Conservation (phyloP, 2,113 vertebrate genomes). For the Semnornis frantzii region DNA sequence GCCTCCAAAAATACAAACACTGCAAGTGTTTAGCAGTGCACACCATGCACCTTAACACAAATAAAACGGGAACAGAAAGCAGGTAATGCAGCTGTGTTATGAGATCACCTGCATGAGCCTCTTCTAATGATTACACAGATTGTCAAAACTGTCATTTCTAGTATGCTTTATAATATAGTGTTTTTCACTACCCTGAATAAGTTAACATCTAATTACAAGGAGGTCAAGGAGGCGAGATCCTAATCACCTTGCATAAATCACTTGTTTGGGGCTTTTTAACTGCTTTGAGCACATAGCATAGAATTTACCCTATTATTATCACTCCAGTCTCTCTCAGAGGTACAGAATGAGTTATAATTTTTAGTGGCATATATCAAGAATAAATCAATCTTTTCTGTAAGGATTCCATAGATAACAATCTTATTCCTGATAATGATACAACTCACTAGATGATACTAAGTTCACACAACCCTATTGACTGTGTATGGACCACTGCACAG, state of each 20-base stretch:
- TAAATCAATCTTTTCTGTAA: background rate
- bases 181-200: background rate
- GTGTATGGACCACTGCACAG: background rate
- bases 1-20: background rate
- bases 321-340: background rate
- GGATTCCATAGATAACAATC: background rate
- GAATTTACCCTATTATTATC: background rate
- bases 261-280: background rate
- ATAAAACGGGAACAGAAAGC: background rate
- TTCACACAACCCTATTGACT: background rate
- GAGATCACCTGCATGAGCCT: background rate
- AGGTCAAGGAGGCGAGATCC: background rate
- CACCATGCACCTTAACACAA: background rate
- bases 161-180: background rate
- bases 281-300: background rate
- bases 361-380: background rate
- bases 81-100: background rate
- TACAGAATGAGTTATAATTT: background rate
- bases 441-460: background rate
- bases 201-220: background rate
- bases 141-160: background rate
- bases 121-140: background rate
- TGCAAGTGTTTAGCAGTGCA: background rate
- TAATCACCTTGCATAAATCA: background rate
- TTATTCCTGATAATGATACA: background rate